Base-by-base conservation (phyloP, 2,797 vertebrate genomes). In the Ficedula albicollis region DNA sequence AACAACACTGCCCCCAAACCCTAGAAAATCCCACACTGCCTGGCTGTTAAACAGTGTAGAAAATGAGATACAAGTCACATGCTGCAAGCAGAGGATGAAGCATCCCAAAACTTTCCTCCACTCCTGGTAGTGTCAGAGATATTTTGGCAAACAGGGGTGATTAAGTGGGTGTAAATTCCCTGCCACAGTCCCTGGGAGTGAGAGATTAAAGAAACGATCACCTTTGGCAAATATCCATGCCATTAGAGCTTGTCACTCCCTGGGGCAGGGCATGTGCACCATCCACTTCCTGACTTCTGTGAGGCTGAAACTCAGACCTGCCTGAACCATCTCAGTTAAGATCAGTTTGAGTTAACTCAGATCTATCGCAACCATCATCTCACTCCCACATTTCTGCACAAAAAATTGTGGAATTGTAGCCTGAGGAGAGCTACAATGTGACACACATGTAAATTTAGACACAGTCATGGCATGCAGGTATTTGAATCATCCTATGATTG, bases 181-280 rank as follows among this genome's bases (percentile, higher is more conserved):
- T 77, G 9, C 4, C 32, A 36, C 4, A 67, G 39, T 25, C 34
- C 16, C 25, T 56, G 10, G 8, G 16, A 72, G 13, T 19, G 11
- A 44, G 29, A 75, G 5, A 25, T 68, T 34, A 49, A 59, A 76
- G 44, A 52, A 84, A 6, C 9, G 10, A 13, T 11, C 16, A 39
- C 13, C 27, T 77, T 36, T 59, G 23, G 15, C 8, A 27, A 72
- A 4, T 19, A 15, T 8, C 9, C 89, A 70, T 87, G 32, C 21
- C 32, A 25, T 32, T 27, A 67, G 6, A 44, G 6, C 7, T 77
- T 60, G 10, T 11, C 4, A 4, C 2, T 68, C 56, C 7, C 41
- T 23, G 20, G 3, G 22, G 13, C 15, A 73, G 10, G 44, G 26
- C 10, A 13, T 0, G 1, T 0, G 14, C 5, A 36, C 11, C 25